Evolutionary conservation across 2,888 invertebrate genomes (phyloP).

Genomic region (Leucoma salicis): DNA sequence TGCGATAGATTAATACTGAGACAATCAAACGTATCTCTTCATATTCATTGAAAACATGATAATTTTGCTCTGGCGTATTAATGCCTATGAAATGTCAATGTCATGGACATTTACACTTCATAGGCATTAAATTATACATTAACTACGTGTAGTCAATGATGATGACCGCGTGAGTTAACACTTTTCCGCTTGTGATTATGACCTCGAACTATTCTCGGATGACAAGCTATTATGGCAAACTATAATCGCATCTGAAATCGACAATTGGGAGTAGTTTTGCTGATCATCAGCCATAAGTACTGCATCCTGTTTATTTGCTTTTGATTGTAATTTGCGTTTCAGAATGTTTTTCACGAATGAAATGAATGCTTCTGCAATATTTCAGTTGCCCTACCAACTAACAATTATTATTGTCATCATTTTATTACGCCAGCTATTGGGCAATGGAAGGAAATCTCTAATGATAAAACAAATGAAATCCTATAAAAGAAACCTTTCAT

Average conservation of each 20-base stretch:
- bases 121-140: conserved; percentile 20
- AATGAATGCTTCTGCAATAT: neutral
- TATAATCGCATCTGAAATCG: conserved; percentile 49
- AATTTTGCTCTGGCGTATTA: conserved; percentile 15
- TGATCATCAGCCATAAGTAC: conserved; percentile 57
- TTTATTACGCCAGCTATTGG: too few species aligned
- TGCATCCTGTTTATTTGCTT: conserved; percentile 58
- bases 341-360: conserved; percentile 32
- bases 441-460: too few species aligned
- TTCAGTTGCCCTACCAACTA: too few species aligned
- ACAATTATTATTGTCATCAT: too few species aligned
- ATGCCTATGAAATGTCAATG: conserved; percentile 22
- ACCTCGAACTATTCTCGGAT: conserved; percentile 41
- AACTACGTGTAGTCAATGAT: conserved; percentile 15
- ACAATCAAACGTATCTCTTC: conserved; percentile 6
- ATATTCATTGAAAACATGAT: conserved; percentile 16
- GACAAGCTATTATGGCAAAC: conserved; percentile 38
- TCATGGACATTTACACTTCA: conserved; percentile 10
- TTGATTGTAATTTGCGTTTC: conserved; percentile 38
- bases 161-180: conserved; percentile 4
- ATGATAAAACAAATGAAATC: too few species aligned
- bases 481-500: too few species aligned
- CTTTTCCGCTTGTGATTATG: conserved; percentile 32
- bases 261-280: conserved; percentile 52
- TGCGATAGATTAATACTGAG: too few species aligned